Percentiles rank a stretch among this genome's conserved stretches.
Evolutionary conservation across 2,113 vertebrate species (phyloP).

Genomic region (Corythornis madagascariensis): DNA sequence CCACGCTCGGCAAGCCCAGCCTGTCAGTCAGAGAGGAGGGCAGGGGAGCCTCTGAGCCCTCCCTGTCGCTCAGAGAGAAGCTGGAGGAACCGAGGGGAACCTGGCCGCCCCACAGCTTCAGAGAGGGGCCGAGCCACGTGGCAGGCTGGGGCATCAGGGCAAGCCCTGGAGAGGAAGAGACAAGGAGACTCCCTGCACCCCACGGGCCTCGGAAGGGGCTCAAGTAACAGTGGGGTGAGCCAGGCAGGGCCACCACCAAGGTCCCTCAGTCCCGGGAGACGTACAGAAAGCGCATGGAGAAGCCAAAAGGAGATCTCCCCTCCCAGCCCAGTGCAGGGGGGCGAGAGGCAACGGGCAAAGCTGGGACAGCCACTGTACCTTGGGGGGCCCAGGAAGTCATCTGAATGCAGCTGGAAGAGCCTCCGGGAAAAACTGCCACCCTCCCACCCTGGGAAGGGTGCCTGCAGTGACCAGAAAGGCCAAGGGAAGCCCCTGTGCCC

Average conservation of each 20-base stretch:
- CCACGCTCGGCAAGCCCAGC: neutral
- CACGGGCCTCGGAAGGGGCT: neutral
- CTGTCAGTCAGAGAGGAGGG: neutral
- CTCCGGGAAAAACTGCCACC: neutral
- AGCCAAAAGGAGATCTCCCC: constrained; percentile 47
- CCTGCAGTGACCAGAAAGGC: constrained; percentile 16
- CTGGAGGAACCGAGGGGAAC: constrained; percentile 22
- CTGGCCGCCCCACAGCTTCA: fast-evolving
- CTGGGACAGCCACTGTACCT: neutral
- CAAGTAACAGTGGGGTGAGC: neutral
- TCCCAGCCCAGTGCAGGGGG: neutral
- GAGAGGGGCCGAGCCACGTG: constrained; percentile 15
- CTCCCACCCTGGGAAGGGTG: neutral
- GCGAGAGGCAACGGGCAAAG: constrained; percentile 27
- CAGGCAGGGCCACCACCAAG: neutral
- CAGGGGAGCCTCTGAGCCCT: neutral
- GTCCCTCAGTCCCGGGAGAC: neutral
- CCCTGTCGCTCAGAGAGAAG: neutral
- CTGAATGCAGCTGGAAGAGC: neutral
- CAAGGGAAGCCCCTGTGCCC: constrained; percentile 46
- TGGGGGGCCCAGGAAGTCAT: neutral
- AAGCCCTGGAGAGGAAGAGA: neutral
- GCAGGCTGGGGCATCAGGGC: neutral
- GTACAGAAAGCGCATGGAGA: neutral
- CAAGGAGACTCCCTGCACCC: neutral